A percentile compares a stretch with the other conserved stretches of the same genome.
Evolutionary conservation across 53 echinoderm and acorn worm genomes (phyloP).

Genomic region (Holothuria leucospilota): DNA sequence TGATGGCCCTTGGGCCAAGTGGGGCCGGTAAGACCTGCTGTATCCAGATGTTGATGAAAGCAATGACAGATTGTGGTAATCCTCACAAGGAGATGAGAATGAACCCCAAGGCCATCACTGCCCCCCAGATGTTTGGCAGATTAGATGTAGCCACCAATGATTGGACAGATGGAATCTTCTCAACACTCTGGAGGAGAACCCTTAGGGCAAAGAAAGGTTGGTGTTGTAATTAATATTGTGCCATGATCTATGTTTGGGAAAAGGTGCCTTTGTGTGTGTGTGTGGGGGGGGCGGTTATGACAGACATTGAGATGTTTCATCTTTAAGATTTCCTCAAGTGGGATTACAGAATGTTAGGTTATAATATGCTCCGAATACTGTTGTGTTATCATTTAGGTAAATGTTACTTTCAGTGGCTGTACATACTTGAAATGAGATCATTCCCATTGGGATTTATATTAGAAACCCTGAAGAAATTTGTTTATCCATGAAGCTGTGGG

Average conservation of each 20-base stretch:
- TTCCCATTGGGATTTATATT: too few relatives aligned
- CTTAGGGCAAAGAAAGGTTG: constrained; percentile 94
- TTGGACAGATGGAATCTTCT: constrained; percentile 99
- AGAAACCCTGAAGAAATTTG: too few relatives aligned
- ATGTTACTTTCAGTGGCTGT: too few relatives aligned
- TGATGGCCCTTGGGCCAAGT: constrained; percentile 97
- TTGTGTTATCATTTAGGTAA: too few relatives aligned
- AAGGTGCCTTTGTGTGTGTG: neutral
- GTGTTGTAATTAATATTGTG: neutral
- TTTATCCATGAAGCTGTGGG: too few relatives aligned
- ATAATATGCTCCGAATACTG: too few relatives aligned
- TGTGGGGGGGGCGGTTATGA: too few relatives aligned
- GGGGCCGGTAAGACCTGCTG: constrained; percentile 99
- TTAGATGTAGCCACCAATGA: constrained; percentile 99
- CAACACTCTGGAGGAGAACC: constrained; percentile 95
- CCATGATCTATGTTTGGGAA: neutral
- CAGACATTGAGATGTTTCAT: too few relatives aligned
- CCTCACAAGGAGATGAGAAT: constrained; percentile 99
- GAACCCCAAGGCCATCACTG: constrained; percentile 99
- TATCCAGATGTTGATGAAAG: constrained; percentile 98
- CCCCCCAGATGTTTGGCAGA: constrained; percentile 99
- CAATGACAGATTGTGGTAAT: constrained; percentile 91
- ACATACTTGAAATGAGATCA: too few relatives aligned
- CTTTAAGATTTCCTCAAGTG: too few relatives aligned
- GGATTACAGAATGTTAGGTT: too few relatives aligned